Percentiles rank a stretch among this genome's conserved stretches.
These are phyloP conservation scores for Lutraria rhynchaena DNA, from an alignment of 1,140 invertebrate species.

Conservation along the genomic window DNA sequence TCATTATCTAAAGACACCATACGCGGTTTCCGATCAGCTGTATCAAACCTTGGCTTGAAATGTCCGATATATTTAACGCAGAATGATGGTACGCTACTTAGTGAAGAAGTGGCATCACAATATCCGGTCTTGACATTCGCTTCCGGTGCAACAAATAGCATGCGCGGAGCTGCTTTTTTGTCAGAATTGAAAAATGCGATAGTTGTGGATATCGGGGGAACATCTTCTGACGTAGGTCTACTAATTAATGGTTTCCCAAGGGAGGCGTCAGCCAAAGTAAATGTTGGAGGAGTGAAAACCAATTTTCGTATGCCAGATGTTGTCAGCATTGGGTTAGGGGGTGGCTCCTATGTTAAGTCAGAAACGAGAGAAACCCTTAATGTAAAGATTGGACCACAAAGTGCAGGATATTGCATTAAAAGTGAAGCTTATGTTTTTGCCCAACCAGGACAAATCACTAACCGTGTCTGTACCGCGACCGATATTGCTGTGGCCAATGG, in stretches of 20 bases:
- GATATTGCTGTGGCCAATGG: conserved; percentile 77
- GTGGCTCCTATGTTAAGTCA: conserved; percentile 74
- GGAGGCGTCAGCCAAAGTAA: conserved; percentile 73
- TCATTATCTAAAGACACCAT: conserved; percentile 73
- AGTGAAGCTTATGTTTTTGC: conserved; percentile 70
- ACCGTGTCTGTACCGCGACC: conserved; percentile 70
- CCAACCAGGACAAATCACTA: conserved; percentile 2
- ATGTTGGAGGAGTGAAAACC: conserved; percentile 73
- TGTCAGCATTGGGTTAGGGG: conserved; percentile 77
- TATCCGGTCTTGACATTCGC: conserved; percentile 77
- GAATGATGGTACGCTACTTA: conserved; percentile 76
- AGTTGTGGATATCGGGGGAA: conserved; percentile 80
- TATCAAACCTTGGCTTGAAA: conserved; percentile 67
- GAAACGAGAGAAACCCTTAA: neutral
- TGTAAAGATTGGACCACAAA: conserved; percentile 72
- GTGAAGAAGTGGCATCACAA: conserved; percentile 55
- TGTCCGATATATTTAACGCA: conserved; percentile 78
- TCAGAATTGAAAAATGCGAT: conserved; percentile 73
- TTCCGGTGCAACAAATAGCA: conserved; percentile 80
- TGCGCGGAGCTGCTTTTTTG: conserved; percentile 79
- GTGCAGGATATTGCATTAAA: conserved; percentile 73
- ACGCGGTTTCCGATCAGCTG: conserved; percentile 69
- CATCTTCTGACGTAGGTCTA: conserved; percentile 76
- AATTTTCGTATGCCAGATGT: conserved; percentile 80
- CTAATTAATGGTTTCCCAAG: conserved; percentile 75